These are phyloP conservation scores for Sphaerodactylus townsendi DNA, from an alignment of 2,113 vertebrate species.

Conservation along the genomic window DNA sequence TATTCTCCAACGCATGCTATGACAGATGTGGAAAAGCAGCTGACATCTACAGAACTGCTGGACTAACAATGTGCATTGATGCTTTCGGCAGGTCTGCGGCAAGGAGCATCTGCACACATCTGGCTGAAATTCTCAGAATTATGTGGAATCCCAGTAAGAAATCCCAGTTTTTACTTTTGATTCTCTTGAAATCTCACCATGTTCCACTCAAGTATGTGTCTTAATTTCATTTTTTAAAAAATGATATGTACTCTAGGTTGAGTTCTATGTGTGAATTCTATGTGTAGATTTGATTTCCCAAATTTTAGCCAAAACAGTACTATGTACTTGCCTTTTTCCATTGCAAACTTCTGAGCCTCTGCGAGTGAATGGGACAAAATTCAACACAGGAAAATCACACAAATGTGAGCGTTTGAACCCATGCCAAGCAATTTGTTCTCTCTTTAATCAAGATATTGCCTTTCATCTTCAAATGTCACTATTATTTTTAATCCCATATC, in stretches of 20 bases:
- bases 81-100: background rate
- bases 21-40: too few relatives aligned
- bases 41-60: background rate
- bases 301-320: conserved; percentile 14
- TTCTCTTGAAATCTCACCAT: background rate
- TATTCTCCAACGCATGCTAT: background rate
- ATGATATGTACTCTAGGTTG: background rate
- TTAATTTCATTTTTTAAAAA: background rate
- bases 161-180: background rate
- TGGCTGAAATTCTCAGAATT: too few relatives aligned
- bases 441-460: conserved; percentile 72
- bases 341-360: conserved; percentile 62
- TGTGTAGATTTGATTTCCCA: background rate
- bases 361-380: conserved; percentile 44
- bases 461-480: conserved; percentile 71
- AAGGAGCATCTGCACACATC: too few relatives aligned
- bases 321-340: conserved; percentile 53
- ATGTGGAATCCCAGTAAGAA: background rate
- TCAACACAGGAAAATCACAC: conserved; percentile 62
- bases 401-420: conserved; percentile 58
- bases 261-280: background rate
- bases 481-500: conserved; percentile 58
- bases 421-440: conserved; percentile 73
- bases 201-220: background rate
- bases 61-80: background rate